Evolutionary conservation across 2,113 vertebrate species (phyloP).

Genomic region (Grammomys surdaster): DNA sequence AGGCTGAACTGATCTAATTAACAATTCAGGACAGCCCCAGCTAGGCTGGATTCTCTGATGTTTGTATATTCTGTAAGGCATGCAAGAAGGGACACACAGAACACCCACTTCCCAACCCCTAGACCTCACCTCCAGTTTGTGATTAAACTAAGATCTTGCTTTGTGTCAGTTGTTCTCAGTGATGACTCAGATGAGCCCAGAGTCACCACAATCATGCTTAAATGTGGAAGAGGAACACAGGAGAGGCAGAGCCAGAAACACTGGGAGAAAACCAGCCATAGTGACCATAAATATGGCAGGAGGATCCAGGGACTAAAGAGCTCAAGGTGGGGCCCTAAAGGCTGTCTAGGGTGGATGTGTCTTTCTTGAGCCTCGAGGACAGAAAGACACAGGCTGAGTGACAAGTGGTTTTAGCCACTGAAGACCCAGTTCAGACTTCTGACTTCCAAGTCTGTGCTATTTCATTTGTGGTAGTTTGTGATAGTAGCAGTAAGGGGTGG

Average conservation of each 20-base stretch:
- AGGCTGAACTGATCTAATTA: not conserved
- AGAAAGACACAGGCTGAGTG: not conserved
- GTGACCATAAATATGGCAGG: not conserved
- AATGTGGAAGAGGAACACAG: not conserved
- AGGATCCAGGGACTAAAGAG: not conserved
- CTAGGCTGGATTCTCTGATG: not conserved
- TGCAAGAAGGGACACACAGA: not conserved
- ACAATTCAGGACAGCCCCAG: too few relatives aligned
- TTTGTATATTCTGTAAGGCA: rapidly evolving
- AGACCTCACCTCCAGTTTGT: not conserved
- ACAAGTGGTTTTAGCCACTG: not conserved
- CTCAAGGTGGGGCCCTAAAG: too few relatives aligned
- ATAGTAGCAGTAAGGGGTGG: not conserved
- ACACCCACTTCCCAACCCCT: not conserved
- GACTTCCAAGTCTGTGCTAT: not conserved
- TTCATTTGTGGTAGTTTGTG: not conserved
- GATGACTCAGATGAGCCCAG: not conserved
- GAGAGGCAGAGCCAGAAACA: not conserved
- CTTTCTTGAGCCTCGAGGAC: not conserved
- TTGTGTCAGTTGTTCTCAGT: too few relatives aligned
- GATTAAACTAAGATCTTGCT: not conserved
- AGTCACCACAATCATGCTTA: not conserved
- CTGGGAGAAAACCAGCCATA: rapidly evolving
- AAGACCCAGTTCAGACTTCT: not conserved
- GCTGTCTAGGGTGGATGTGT: not conserved